Evolutionary conservation across 1,140 invertebrate species (phyloP).

Genomic region (Aphelenchoides besseyi): DNA sequence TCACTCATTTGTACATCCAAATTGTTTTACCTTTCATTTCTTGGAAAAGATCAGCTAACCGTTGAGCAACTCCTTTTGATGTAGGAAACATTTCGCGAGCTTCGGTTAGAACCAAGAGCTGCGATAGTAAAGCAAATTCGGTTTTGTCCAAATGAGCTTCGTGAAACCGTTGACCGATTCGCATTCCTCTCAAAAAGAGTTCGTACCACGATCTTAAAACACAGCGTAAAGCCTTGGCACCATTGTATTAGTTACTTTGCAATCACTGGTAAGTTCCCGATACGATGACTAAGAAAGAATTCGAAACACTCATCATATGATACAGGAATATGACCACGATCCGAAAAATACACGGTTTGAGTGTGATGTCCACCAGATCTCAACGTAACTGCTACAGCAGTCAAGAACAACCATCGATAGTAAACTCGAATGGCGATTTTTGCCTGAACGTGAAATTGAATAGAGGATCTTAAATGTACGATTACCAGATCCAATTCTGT

Average conservation of each 20-base stretch:
- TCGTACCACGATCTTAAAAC: constrained; percentile 19
- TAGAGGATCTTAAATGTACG: not conserved
- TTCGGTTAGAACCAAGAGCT: constrained; percentile 1
- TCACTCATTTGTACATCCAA: not conserved
- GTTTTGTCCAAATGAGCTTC: constrained; percentile 13
- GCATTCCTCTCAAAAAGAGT: not conserved
- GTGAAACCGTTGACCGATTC: not conserved
- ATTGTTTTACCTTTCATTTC: constrained; percentile 6
- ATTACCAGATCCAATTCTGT: not conserved
- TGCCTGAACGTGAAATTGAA: not conserved
- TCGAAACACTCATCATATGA: not conserved
- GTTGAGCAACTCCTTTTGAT: not conserved
- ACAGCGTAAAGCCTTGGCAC: too few relatives aligned
- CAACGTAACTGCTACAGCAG: not conserved
- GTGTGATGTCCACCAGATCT: constrained; percentile 3
- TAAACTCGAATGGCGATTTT: not conserved
- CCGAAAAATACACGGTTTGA: not conserved
- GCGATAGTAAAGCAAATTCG: constrained; percentile 2
- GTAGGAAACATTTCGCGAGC: not conserved
- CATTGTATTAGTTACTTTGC: too few relatives aligned
- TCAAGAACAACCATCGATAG: constrained; percentile 9
- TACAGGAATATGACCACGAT: not conserved
- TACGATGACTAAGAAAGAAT: not conserved
- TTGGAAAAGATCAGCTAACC: not conserved
- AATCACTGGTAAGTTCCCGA: constrained; percentile 4